Evolutionary conservation across 2,797 vertebrate species (phyloP).

Genomic region (Argentina silus): DNA sequence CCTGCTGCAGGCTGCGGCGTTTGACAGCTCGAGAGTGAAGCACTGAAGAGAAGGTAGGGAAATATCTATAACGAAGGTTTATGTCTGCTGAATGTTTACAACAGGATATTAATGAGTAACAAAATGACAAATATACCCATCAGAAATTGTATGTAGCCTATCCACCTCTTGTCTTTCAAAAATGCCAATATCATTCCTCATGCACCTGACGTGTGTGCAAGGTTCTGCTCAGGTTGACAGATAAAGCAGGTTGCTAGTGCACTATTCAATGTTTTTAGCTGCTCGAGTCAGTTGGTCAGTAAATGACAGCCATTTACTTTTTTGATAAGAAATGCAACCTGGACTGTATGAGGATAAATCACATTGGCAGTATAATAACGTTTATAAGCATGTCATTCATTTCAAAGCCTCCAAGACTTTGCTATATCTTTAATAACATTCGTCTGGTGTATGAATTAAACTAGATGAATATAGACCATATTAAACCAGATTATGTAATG

Average conservation of each 20-base stretch:
- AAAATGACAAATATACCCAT: background rate
- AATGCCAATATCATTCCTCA: background rate
- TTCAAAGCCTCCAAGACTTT: background rate
- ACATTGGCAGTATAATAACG: background rate
- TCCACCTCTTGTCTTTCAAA: background rate
- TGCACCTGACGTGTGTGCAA: background rate
- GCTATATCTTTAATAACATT: background rate
- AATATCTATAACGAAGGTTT: background rate
- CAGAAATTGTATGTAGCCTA: background rate
- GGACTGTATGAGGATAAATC: background rate
- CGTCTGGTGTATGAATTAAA: background rate
- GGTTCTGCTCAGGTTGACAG: background rate
- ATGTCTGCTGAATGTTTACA: background rate
- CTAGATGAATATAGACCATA: background rate
- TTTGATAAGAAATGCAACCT: too few species aligned
- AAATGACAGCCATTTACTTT: too few species aligned
- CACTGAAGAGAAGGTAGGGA: constrained; percentile 33
- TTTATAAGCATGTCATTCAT: too few species aligned
- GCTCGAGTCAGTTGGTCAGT: too few species aligned
- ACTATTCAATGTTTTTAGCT: too few species aligned
- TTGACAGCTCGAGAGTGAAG: constrained; percentile 38
- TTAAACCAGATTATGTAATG: background rate
- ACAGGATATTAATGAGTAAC: background rate
- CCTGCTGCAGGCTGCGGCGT: constrained; percentile 13
- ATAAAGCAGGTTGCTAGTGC: too few species aligned